Conservation (phyloP, 2,888 invertebrate genomes). For the Eristalis tenax region DNA sequence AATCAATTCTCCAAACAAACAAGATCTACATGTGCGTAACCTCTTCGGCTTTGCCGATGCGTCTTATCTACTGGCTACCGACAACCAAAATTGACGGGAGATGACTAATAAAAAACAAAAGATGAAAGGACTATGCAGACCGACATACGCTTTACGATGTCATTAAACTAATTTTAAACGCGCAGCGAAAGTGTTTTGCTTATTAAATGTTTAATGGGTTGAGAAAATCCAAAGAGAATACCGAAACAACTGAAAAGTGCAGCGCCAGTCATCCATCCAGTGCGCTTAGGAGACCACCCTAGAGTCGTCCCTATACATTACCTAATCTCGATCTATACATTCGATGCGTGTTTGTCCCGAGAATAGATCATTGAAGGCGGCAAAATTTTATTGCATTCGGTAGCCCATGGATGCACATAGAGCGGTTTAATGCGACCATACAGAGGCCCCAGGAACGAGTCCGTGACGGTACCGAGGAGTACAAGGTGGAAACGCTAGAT, state of each 20-base stretch:
- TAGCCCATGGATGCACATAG: constrained; percentile 27
- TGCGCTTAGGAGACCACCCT: constrained; percentile 67
- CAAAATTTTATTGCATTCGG: constrained; percentile 60
- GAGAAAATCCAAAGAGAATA: constrained; percentile 68
- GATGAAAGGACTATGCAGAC: constrained; percentile 62
- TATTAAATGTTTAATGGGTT: constrained; percentile 71
- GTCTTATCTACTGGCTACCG: constrained; percentile 51
- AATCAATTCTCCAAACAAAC: constrained; percentile 65
- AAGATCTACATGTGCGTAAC: constrained; percentile 60
- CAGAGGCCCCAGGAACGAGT: neutral
- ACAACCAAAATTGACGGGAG: constrained; percentile 27
- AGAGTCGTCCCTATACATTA: constrained; percentile 53
- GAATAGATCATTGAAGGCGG: constrained; percentile 60
- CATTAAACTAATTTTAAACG: constrained; percentile 70
- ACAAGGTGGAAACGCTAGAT: neutral
- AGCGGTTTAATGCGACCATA: constrained; percentile 56
- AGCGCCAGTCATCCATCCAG: constrained; percentile 22
- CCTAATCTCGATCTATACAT: constrained; percentile 58
- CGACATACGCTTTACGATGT: constrained; percentile 58
- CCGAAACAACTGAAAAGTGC: constrained; percentile 40
- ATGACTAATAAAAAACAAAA: constrained; percentile 32
- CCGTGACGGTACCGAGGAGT: neutral
- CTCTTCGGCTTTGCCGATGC: constrained; percentile 35
- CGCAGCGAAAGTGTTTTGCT: constrained; percentile 71
- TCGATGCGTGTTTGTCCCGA: constrained; percentile 68